Conservation (phyloP, 2,797 vertebrate genomes). For the Sciaenops ocellatus region DNA sequence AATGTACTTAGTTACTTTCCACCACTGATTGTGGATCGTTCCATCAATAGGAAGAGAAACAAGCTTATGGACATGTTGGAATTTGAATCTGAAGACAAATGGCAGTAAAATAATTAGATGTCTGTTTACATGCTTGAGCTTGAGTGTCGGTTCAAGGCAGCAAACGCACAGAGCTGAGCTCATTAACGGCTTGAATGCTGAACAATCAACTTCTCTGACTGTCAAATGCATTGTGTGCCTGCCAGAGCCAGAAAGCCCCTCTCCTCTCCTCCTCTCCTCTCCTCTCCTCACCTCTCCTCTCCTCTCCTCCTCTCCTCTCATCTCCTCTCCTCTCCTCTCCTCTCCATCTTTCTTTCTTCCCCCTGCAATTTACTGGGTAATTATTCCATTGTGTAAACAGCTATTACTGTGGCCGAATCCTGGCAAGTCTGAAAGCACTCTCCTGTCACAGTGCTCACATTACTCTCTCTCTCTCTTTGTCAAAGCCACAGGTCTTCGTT, state of each 20-base stretch:
- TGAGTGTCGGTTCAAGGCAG: constrained; percentile 32
- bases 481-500: constrained; percentile 54
- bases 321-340: not conserved
- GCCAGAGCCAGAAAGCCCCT: constrained; percentile 45
- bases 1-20: not conserved
- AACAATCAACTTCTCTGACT: constrained; percentile 58
- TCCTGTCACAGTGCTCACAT: constrained; percentile 60
- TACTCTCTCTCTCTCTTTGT: constrained; percentile 29
- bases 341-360: not conserved
- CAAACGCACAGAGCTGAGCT: constrained; percentile 37
- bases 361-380: constrained; percentile 67
- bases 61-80: constrained; percentile 6
- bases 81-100: constrained; percentile 57
- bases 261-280: constrained; percentile 18
- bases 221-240: constrained; percentile 41
- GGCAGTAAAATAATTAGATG: constrained; percentile 46
- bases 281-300: constrained; percentile 1
- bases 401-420: constrained; percentile 62
- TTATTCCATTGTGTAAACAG: constrained; percentile 78
- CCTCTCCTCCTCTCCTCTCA: not conserved
- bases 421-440: constrained; percentile 52
- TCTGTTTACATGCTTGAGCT: constrained; percentile 49
- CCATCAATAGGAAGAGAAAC: constrained; percentile 10
- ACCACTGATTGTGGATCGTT: too few relatives aligned
- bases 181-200: constrained; percentile 58